Evolutionary conservation across 2,888 invertebrate species (phyloP).

Genomic region (Miltochrista miniata): DNA sequence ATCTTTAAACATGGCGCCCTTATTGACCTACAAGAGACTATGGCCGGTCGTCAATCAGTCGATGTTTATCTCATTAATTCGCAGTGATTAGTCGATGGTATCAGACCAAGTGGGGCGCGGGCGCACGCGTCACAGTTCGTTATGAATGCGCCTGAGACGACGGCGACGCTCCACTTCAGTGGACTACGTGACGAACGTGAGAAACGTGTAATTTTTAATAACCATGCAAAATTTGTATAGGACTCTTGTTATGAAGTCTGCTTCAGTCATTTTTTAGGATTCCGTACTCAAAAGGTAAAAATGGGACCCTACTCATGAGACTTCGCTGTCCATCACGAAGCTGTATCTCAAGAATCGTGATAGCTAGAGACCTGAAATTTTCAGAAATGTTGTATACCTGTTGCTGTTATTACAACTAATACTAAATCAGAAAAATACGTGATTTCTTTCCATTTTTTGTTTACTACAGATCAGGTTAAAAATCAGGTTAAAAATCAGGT

Average conservation of each 20-base stretch:
- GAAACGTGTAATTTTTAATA: slow-evolving; percentile 37
- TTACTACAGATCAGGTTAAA: no score
- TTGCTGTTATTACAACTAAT: no score
- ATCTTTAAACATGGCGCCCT: slow-evolving; percentile 5
- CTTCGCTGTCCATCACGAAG: no score
- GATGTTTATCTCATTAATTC: slow-evolving; percentile 50
- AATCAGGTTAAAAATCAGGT: no score
- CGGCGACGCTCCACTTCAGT: slow-evolving; percentile 45
- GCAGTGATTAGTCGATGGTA: slow-evolving; percentile 58
- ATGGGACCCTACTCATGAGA: no score
- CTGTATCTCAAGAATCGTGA: no score
- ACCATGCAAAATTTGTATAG: slow-evolving; percentile 23
- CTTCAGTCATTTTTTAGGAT: not conserved
- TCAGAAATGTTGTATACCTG: no score
- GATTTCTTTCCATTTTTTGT: no score
- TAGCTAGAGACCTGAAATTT: no score
- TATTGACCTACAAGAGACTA: slow-evolving; percentile 22
- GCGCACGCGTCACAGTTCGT: slow-evolving; percentile 56
- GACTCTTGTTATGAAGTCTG: slow-evolving; percentile 9
- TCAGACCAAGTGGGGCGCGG: slow-evolving; percentile 52
- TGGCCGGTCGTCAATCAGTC: slow-evolving; percentile 29
- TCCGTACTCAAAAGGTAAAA: no score
- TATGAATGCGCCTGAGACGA: slow-evolving; percentile 37
- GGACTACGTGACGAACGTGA: slow-evolving; percentile 50
- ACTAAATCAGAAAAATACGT: no score